Conservation (phyloP, 2,888 invertebrate genomes). For the Lasioglossum morio region DNA sequence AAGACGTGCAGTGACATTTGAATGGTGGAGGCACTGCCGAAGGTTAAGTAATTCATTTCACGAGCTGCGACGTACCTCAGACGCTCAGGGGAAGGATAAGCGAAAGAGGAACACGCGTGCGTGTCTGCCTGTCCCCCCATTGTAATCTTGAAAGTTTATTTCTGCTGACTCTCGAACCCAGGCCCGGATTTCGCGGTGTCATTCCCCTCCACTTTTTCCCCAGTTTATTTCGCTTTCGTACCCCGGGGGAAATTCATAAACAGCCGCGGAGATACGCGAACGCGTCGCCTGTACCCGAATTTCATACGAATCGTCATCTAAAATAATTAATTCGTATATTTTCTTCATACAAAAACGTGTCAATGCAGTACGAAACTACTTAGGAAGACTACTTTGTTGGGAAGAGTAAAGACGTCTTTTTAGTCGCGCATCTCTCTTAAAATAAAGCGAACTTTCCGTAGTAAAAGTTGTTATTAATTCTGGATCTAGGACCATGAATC, state of each 20-base stretch:
- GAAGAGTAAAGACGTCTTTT: too few relatives aligned
- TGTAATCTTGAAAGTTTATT: conserved; percentile 2
- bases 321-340: too few relatives aligned
- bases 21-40: conserved; percentile 41
- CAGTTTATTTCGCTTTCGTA: not conserved
- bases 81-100: conserved; percentile 10
- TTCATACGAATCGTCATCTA: not conserved
- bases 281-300: not conserved
- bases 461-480: too few relatives aligned
- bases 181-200: not conserved
- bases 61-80: not conserved
- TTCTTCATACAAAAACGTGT: too few relatives aligned
- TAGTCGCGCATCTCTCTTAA: too few relatives aligned
- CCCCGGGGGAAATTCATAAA: conserved; percentile 4
- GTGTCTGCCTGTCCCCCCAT: not conserved
- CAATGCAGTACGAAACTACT: too few relatives aligned
- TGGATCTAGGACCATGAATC: too few relatives aligned
- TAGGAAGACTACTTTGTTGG: too few relatives aligned
- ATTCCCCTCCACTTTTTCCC: not conserved
- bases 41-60: conserved; percentile 60
- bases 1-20: conserved; percentile 56
- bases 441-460: too few relatives aligned
- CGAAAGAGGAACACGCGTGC: conserved; percentile 1
- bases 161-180: not conserved
- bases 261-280: not conserved